phyloP scores from a whole-genome alignment of 53 echinoderm and acorn worm species.

The Crossaster papposus region DNA sequence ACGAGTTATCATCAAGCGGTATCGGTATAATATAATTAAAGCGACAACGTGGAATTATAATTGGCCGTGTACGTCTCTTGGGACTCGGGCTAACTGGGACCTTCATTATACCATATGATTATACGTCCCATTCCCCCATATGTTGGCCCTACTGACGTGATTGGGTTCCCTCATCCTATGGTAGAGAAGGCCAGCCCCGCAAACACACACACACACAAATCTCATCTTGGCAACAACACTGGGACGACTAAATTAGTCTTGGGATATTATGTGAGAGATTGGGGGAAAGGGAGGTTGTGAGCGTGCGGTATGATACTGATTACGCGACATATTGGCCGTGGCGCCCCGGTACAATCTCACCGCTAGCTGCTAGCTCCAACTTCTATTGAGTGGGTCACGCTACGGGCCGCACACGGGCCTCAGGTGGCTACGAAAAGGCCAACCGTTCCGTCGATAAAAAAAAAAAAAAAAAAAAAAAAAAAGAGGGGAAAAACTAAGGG shows the following conservation, averaged over 20 bases:
- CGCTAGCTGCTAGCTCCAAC: conserved; percentile 11
- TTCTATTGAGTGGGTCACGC: conserved; percentile 56
- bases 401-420: conserved; percentile 45
- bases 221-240: not conserved
- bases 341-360: conserved; percentile 10
- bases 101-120: conserved; percentile 22
- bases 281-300: not conserved
- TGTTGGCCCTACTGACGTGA: conserved; percentile 35
- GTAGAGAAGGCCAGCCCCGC: not conserved
- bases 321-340: conserved; percentile 57
- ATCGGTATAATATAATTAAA: conserved; percentile 51
- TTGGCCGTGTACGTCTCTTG: conserved; percentile 27
- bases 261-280: conserved; percentile 26
- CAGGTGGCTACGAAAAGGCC: conserved; percentile 46
- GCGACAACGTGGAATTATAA: conserved; percentile 47
- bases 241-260: conserved; percentile 38
- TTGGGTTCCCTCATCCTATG: not conserved
- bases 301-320: conserved; percentile 11
- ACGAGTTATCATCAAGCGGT: conserved; percentile 33
- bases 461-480: not conserved
- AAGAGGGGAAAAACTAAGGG: not conserved
- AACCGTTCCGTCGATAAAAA: conserved; percentile 3
- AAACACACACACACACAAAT: not conserved
- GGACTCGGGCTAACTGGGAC: not conserved
- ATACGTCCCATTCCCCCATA: conserved; percentile 43